phyloP scores from a whole-genome alignment of 2,888 invertebrate genomes.

The Beris chalybata region DNA sequence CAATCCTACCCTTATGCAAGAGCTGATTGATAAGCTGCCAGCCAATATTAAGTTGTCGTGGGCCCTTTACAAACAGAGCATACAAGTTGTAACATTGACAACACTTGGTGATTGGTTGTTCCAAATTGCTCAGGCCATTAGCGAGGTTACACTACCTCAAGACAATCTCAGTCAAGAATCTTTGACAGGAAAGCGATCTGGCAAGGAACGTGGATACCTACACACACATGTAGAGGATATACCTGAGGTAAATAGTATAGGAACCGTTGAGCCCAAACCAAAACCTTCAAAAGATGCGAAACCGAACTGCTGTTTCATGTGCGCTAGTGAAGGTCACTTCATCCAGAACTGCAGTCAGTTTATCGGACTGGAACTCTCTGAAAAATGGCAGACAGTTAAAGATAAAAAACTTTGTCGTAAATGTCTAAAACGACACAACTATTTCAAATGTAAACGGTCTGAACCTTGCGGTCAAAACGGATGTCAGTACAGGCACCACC shows the following conservation, averaged over 20 bases:
- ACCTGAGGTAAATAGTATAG: too few relatives aligned
- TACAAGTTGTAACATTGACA: neutral
- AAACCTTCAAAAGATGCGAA: too few relatives aligned
- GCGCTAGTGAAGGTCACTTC: too few relatives aligned
- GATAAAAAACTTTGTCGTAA: neutral
- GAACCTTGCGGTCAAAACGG: neutral
- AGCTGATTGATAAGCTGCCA: slow-evolving; percentile 29
- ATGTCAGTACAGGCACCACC: neutral
- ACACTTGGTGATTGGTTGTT: slow-evolving; percentile 29
- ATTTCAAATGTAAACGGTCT: neutral
- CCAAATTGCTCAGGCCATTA: slow-evolving; percentile 33
- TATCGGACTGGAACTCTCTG: too few relatives aligned
- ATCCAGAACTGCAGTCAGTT: too few relatives aligned
- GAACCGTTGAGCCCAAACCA: too few relatives aligned
- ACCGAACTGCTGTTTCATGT: too few relatives aligned
- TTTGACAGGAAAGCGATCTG: too few relatives aligned
- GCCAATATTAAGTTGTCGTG: slow-evolving; percentile 21
- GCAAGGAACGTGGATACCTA: too few relatives aligned
- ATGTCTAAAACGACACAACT: neutral
- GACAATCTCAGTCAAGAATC: too few relatives aligned
- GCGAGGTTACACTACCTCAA: slow-evolving; percentile 13
- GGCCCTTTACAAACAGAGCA: slow-evolving; percentile 28
- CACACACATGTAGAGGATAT: too few relatives aligned
- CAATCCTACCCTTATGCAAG: slow-evolving; percentile 1
- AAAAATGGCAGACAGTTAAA: neutral